A percentile compares a stretch with the other conserved stretches of the same genome.
phyloP scores from a whole-genome alignment of 1,140 invertebrate species.

The Zaprionus davidi region DNA sequence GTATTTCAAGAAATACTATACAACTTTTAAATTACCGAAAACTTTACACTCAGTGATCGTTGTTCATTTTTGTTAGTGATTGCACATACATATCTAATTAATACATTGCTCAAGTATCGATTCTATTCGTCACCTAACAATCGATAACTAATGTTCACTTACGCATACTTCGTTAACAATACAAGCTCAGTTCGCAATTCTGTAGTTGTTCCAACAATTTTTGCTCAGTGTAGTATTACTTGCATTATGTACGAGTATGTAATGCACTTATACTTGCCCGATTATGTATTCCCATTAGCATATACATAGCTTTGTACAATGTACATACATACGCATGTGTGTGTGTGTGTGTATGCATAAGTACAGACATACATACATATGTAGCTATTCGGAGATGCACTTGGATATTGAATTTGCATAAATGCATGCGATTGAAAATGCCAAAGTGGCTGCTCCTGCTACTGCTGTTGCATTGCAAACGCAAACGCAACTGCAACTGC shows the following conservation, averaged over 20 bases:
- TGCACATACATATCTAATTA: no score
- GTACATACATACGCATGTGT: slow-evolving; percentile 1
- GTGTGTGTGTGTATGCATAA: background rate
- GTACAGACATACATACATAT: slow-evolving; percentile 12
- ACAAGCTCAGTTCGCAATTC: background rate
- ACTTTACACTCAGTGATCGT: no score
- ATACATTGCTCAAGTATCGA: no score
- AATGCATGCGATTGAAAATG: slow-evolving; percentile 60
- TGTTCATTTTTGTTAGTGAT: no score
- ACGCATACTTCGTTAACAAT: background rate
- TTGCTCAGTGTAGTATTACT: background rate
- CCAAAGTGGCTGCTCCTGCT: slow-evolving; percentile 52
- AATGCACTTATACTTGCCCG: slow-evolving; percentile 1
- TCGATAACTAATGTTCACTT: no score
- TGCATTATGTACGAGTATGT: background rate
- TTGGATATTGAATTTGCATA: slow-evolving; percentile 65
- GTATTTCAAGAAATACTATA: no score
- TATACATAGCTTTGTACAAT: background rate
- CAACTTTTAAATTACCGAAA: no score
- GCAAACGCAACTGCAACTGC: slow-evolving; percentile 9
- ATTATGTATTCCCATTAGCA: slow-evolving; percentile 19
- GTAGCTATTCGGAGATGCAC: slow-evolving; percentile 31
- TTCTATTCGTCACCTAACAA: no score
- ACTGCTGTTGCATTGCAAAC: slow-evolving; percentile 26
- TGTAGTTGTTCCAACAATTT: background rate